phyloP scores from a whole-genome alignment of 2,797 vertebrate species.

The Enteromius paludinosus region DNA sequence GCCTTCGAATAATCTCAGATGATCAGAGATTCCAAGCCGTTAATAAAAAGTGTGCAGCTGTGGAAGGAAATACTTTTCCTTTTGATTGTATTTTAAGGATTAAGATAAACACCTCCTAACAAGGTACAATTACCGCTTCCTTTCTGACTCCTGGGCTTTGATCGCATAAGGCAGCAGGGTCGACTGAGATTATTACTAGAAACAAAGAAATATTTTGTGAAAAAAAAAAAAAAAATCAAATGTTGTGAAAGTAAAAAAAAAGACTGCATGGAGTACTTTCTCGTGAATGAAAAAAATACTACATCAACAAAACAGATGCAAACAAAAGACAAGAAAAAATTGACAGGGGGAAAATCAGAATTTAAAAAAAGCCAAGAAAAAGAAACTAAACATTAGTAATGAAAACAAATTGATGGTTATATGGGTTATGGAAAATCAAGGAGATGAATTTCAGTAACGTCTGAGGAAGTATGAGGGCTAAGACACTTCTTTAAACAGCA shows the following conservation, averaged over 20 bases:
- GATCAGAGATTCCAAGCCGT: constrained; percentile 63
- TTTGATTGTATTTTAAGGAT: constrained; percentile 81
- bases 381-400: constrained; percentile 26
- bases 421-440: constrained; percentile 31
- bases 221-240: background rate
- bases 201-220: background rate
- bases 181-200: background rate
- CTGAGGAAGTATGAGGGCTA: constrained; percentile 7
- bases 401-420: constrained; percentile 12
- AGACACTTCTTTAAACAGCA: constrained; percentile 29
- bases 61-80: constrained; percentile 82
- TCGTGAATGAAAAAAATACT: background rate
- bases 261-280: background rate
- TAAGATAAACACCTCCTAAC: constrained; percentile 82
- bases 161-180: constrained; percentile 43
- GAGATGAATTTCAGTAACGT: constrained; percentile 16
- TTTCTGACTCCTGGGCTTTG: constrained; percentile 62
- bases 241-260: background rate
- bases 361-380: constrained; percentile 8
- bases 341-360: constrained; percentile 1
- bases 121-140: constrained; percentile 79
- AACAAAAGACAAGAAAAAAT: background rate
- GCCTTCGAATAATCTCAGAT: background rate
- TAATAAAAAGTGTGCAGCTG: constrained; percentile 57
- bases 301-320: background rate